These are phyloP conservation scores for Poecilia picta DNA, from an alignment of 2,797 vertebrate genomes.

Conservation along the genomic window DNA sequence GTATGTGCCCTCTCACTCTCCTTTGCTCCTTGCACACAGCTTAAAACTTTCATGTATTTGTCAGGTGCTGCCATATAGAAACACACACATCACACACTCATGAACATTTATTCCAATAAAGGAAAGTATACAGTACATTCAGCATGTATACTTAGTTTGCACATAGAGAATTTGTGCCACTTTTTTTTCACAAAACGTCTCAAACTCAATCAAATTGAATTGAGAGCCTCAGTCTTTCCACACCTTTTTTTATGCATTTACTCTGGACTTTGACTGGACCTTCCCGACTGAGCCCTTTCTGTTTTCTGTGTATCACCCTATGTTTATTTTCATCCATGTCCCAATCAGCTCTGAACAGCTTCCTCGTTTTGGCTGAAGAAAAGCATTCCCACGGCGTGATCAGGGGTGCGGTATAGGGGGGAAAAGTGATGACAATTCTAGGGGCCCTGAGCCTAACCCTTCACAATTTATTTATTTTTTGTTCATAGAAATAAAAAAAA, in stretches of 20 bases:
- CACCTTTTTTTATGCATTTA: not conserved
- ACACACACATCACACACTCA: constrained; percentile 9
- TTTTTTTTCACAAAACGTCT: not conserved
- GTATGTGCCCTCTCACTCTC: constrained; percentile 44
- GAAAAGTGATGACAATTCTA: too few relatives aligned
- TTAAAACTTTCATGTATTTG: constrained; percentile 55
- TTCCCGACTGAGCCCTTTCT: not conserved
- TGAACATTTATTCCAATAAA: constrained; percentile 30
- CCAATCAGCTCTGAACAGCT: not conserved
- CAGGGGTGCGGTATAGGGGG: too few relatives aligned
- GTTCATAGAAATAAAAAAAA: too few relatives aligned
- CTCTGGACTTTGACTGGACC: not conserved
- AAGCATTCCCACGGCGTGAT: not conserved
- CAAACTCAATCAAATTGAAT: not conserved
- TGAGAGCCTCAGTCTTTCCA: not conserved
- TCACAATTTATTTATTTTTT: too few relatives aligned
- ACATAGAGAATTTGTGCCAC: not conserved
- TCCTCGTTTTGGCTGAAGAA: not conserved
- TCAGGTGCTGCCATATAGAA: constrained; percentile 40
- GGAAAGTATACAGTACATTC: not conserved
- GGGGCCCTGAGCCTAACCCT: too few relatives aligned
- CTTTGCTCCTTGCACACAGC: constrained; percentile 36
- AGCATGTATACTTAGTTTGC: not conserved
- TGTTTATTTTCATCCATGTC: not conserved
- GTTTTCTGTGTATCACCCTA: not conserved